Percentiles rank a stretch among this genome's conserved stretches.
Conservation (phyloP, 2,888 invertebrate genomes). For the Sphecodes monilicornis region DNA sequence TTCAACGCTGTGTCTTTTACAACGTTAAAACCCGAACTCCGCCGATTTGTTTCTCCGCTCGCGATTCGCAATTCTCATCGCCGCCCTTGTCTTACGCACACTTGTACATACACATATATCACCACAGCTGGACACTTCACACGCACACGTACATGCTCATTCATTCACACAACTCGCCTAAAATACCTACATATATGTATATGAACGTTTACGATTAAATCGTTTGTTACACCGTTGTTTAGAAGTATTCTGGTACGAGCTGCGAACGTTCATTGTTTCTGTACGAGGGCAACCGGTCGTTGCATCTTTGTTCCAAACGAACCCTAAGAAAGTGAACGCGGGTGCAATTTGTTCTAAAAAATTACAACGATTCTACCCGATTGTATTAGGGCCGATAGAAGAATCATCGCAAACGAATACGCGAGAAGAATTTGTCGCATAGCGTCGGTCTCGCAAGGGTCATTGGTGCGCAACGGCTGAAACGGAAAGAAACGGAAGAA, state of each 20-base stretch:
- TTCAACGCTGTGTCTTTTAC: too few species aligned
- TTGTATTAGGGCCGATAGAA: background rate
- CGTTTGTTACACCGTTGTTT: background rate
- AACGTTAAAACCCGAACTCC: too few species aligned
- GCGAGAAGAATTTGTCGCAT: background rate
- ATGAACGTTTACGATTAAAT: background rate
- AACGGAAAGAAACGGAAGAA: background rate
- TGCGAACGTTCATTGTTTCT: background rate
- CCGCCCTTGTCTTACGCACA: too few species aligned
- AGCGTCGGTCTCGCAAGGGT: too few species aligned
- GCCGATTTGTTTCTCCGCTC: too few species aligned
- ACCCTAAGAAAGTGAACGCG: background rate
- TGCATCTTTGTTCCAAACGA: background rate
- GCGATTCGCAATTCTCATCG: too few species aligned
- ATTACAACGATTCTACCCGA: background rate
- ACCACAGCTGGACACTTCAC: too few species aligned
- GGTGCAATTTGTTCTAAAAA: background rate
- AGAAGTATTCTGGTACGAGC: background rate
- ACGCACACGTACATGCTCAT: too few species aligned
- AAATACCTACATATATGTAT: too few species aligned
- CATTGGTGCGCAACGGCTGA: too few species aligned
- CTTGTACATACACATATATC: too few species aligned
- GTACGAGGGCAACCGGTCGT: background rate
- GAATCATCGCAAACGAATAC: background rate
- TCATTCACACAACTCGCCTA: too few species aligned